Base-by-base conservation (phyloP, 2,113 vertebrate species). In the Syngnathoides biaculeatus region DNA sequence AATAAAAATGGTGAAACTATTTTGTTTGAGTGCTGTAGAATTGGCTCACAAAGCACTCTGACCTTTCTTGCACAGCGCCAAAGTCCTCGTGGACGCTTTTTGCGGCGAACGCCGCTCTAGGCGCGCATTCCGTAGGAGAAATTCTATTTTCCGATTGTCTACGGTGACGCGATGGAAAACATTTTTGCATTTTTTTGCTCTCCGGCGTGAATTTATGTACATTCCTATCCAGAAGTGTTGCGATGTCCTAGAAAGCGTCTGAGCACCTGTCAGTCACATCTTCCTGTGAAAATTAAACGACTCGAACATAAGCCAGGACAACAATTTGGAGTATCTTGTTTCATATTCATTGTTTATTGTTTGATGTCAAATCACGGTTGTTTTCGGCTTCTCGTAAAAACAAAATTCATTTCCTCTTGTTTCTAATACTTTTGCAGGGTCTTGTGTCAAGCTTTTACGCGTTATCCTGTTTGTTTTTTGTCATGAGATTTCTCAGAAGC, bases 141-240 rank as follows among this genome's bases (percentile, higher is more conserved):
- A 85, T 84, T 76, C 67, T 76, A 79, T 85, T 87, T 76, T 73
- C 74, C 70, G 71, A 80, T 70, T 65, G 74, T 85, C 67, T 75
- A 75, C 43, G 73, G 65, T 43, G 55, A 68, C 55, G 64, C 43
- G 17, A 17, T 14, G 65, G 62, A 65, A 66, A 69, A 52, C 43
- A 66, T 30, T 79, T 53, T 77, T n/a, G n/a, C 66, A 72, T 62
- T 35, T 50, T 50, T 20, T 50, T 50, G 30, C 30, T 35, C 30
- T 35, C 30, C 30, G 6, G 6, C 30, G 6, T 35, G 30, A 35
- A 35, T 35, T 35, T 5, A 35, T 35, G 30, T 35, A 2, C 30
- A 35, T 6, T 35, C 30, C 30, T 6, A 35, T 42, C 40, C 40
- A 42, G 10, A 42, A 42, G 40, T 47, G 7, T 6, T 19, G 17